A percentile compares a stretch with the other conserved stretches of the same genome.
phyloP scores from a whole-genome alignment of 2,888 invertebrate species.

The Acleris literana region DNA sequence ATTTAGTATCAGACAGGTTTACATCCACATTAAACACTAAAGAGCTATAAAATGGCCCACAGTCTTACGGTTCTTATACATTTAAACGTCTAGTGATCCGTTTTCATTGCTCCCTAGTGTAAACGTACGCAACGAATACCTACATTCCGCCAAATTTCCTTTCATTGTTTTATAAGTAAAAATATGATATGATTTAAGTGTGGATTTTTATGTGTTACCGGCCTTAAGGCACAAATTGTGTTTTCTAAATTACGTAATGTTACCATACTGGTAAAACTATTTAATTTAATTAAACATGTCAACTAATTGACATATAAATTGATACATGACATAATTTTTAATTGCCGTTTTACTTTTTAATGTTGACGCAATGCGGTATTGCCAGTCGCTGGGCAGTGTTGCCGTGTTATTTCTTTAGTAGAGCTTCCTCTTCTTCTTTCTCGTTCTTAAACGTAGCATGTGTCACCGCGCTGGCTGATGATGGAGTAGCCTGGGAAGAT shows the following conservation, averaged over 20 bases:
- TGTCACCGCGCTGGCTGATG: slow-evolving; percentile 61
- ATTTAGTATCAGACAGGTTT: no score
- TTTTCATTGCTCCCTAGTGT: no score
- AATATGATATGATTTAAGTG: no score
- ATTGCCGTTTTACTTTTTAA: not conserved
- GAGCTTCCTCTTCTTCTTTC: slow-evolving; percentile 59
- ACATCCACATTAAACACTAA: no score
- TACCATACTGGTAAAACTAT: no score
- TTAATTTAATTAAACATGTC: no score
- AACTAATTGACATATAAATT: no score
- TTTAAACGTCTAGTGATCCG: not conserved
- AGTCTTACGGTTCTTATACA: no score
- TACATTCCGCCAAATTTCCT: slow-evolving; percentile 2
- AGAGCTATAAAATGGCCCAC: no score
- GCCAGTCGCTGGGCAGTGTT: slow-evolving; percentile 27
- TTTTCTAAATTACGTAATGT: not conserved
- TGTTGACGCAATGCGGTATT: slow-evolving; percentile 26
- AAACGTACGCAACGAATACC: not conserved
- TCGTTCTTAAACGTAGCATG: slow-evolving; percentile 60
- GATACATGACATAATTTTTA: no score
- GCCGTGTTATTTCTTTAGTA: slow-evolving; percentile 63
- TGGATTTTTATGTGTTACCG: no score
- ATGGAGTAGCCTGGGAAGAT: slow-evolving; percentile 55
- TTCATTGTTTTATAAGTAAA: not conserved
- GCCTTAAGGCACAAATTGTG: no score